These are phyloP conservation scores for Halesus radiatus DNA, from an alignment of 1,140 invertebrate genomes.

Conservation along the genomic window DNA sequence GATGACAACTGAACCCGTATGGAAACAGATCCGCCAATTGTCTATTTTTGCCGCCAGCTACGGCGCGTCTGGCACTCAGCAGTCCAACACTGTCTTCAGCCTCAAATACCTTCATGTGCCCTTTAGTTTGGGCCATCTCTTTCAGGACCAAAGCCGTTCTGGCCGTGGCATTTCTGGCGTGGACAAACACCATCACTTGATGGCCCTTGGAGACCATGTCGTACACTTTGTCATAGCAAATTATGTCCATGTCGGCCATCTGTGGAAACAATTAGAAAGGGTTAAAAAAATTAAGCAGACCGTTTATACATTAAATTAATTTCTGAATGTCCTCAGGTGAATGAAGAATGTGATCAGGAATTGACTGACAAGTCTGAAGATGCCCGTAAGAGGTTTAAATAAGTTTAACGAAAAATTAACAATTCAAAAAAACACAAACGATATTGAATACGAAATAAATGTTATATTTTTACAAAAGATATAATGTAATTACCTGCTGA, in stretches of 20 bases:
- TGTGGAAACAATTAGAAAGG: constrained; percentile 62
- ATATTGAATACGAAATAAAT: background rate
- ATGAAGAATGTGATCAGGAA: too few species aligned
- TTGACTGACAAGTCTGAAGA: background rate
- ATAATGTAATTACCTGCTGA: constrained; percentile 73
- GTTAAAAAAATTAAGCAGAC: too few species aligned
- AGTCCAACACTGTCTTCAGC: constrained; percentile 75
- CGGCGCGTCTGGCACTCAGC: constrained; percentile 74
- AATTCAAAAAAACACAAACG: background rate
- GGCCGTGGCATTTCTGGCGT: constrained; percentile 95
- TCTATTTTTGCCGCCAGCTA: constrained; percentile 82
- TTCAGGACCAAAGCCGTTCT: constrained; percentile 85
- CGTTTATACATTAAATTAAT: too few species aligned
- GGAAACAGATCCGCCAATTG: constrained; percentile 86
- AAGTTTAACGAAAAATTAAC: background rate
- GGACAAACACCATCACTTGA: constrained; percentile 99
- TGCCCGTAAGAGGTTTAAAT: background rate
- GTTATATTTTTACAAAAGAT: background rate
- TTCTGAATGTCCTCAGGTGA: too few species aligned
- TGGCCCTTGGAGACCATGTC: constrained; percentile 91
- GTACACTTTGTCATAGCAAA: constrained; percentile 94
- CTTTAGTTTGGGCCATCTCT: constrained; percentile 82
- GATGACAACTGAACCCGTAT: constrained; percentile 94
- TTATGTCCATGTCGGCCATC: constrained; percentile 89
- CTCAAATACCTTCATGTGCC: constrained; percentile 78